Evolutionary conservation across 2,888 invertebrate species (phyloP).

Genomic region (Oeneis ivallda): DNA sequence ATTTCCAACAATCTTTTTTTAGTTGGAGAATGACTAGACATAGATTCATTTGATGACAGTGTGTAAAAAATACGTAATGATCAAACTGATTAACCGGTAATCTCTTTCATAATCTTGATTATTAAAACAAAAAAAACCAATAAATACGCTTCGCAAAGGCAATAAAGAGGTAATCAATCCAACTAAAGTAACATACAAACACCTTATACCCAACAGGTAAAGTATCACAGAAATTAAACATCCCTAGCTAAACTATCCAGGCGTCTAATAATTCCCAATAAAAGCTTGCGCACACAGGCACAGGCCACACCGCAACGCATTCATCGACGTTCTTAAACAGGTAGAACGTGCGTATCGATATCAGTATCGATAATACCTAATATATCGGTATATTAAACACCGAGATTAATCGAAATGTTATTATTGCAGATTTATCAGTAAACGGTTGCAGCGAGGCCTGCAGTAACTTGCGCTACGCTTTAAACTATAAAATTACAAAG

Average conservation of each 20-base stretch:
- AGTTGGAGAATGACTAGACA: constrained; percentile 31
- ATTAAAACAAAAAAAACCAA: constrained; percentile 28
- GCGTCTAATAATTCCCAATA: constrained; percentile 58
- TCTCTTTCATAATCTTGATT: constrained; percentile 22
- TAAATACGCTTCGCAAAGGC: constrained; percentile 38
- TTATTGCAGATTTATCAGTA: neutral
- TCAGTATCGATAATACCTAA: neutral
- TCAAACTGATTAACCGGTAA: constrained; percentile 20
- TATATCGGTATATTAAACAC: neutral
- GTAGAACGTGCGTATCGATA: neutral
- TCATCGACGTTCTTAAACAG: neutral
- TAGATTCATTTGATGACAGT: constrained; percentile 23
- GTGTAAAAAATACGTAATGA: constrained; percentile 12
- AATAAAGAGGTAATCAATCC: constrained; percentile 40
- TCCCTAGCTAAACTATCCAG: constrained; percentile 77
- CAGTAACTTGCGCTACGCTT: constrained; percentile 19
- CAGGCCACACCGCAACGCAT: constrained; percentile 1
- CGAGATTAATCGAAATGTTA: neutral
- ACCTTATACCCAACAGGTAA: constrained; percentile 78
- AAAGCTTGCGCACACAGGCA: neutral
- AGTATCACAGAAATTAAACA: constrained; percentile 81
- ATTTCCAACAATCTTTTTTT: neutral
- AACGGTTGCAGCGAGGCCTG: constrained; percentile 2
- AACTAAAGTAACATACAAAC: constrained; percentile 64
- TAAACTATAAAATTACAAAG: constrained; percentile 58